phyloP scores from a whole-genome alignment of 2,888 invertebrate species.

The Ochropleura leucogaster region DNA sequence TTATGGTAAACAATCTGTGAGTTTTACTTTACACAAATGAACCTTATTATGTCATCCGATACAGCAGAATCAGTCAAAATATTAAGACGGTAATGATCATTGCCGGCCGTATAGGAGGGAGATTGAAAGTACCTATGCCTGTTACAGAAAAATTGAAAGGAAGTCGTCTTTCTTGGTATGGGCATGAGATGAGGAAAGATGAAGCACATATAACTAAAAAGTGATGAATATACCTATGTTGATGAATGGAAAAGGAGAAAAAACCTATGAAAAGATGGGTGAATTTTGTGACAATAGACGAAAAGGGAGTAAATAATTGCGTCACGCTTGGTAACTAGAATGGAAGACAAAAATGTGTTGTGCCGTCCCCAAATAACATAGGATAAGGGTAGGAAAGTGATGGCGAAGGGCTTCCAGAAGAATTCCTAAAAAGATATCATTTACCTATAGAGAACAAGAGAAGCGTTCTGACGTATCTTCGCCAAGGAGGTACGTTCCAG shows the following conservation, averaged over 20 bases:
- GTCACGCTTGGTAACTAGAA: too few relatives aligned
- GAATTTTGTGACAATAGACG: too few relatives aligned
- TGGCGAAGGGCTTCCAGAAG: neutral
- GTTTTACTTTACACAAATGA: neutral
- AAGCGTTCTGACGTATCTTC: neutral
- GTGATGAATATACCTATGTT: neutral
- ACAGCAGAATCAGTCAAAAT: neutral
- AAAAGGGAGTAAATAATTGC: too few relatives aligned
- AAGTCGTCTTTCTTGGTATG: neutral
- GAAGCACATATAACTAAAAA: neutral
- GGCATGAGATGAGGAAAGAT: neutral
- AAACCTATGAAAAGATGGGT: too few relatives aligned
- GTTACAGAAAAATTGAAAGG: neutral
- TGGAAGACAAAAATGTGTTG: too few relatives aligned
- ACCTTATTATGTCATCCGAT: neutral
- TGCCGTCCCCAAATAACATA: too few relatives aligned
- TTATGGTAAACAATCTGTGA: slow-evolving; percentile 71
- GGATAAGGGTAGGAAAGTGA: too few relatives aligned
- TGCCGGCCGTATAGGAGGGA: neutral
- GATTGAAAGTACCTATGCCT: neutral
- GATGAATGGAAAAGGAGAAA: too few relatives aligned
- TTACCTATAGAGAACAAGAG: neutral
- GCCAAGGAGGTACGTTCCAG: neutral
- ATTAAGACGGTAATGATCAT: neutral
- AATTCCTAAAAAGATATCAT: neutral